Evolutionary conservation across 2,888 invertebrate species (phyloP), one percentile per base, ranked within the genome.

Genomic region (Melieria omissa): DNA sequence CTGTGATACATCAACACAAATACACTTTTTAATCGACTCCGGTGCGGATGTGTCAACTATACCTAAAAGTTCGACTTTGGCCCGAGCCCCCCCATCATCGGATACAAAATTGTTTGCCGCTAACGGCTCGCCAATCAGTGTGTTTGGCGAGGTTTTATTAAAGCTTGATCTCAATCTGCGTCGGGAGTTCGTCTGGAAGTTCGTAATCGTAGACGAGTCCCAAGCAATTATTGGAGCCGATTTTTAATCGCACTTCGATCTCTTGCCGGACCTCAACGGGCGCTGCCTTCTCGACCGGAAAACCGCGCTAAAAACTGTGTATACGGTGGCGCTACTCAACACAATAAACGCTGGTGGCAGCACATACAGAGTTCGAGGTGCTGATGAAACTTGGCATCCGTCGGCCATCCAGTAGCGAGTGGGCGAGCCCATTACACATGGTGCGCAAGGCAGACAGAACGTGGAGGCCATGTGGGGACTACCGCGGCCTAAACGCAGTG

Each of bases 351-450:
- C 54, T 77, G 1, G 61, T 58, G 3, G 73, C 74, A 0, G 78
- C 77, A 6, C 69, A 66, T 55, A 54, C 65, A 1, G 76, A 78
- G 42, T 76, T 78, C 45, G 66, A 77, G 8, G 71, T 60, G 7
- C 57, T 77, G 0, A 63, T 77, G 12, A 78, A 86, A 49, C 73
- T 79, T 9, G 88, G 87, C 0, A 85, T 88, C 8, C 85, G 86
- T 49, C 78, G 86, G 5, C 87, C 86, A 0, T 87, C 87, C 0
- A 81, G 80, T 4, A 85, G 86, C 63, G 75, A 79, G 0, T 88
- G 86, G 86, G 79, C 86, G 0, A 84, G 82, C 54, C 87, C 85
- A 0, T 77, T 88, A 0, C 81, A 84, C 69, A 69, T 85, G 75
- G 82, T 78, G 0, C 68, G n/a, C 76, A 83, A 76, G 14, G 42